Base-by-base conservation (phyloP, 2,113 vertebrate genomes). In the Gopherus flavomarginatus region DNA sequence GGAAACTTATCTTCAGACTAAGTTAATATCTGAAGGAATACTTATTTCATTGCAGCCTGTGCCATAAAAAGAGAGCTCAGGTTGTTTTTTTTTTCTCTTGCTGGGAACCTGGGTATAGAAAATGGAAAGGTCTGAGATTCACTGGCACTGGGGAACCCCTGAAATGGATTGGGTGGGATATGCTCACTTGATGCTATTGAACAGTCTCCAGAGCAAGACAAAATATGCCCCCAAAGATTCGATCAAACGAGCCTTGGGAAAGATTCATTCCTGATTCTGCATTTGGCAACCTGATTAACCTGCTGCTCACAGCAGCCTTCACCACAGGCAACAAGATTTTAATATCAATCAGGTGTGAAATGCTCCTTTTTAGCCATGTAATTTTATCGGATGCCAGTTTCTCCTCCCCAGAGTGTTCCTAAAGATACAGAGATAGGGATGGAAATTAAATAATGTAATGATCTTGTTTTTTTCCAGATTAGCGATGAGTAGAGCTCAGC, bases 1-100 rank as follows among this genome's bases (percentile, higher is more conserved):
- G 59, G 8, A 53, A 93, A 38, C 8, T 3, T 3, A 2, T 0
- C 0, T 5, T 5, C 42, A 13, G 50, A 52, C 75, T 49, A 92
- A 88, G 5, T 44, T 42, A 24, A 8, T 8, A 3, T 14, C 8
- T 11, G 52, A n/a, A 82, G 52, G 10, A 1, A 24, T 75, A 11
- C 27, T 59, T 3, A 22, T 56, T 38, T 80, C 59, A 5, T 9
- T 80, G 27, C 69, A 83, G 84, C 1, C 22, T 8, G 0, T 6
- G 31, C 62, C 16, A 1, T 5, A 77, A 24, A 53, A 56, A 90
- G n/a, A 2, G 17, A 57, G 11, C 11, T 54, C 3, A 1, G 3
- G 29, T 11, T n/a, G 19, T 83, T 27, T 42, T 12, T 19, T 42
- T 38, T 22, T 27, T 11, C 7, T 29, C n/a, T 26, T 52, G 24